A percentile compares a stretch with the other conserved stretches of the same genome.
Conservation (phyloP, 2,888 invertebrate species). For the Psococerastis gibbosa region DNA sequence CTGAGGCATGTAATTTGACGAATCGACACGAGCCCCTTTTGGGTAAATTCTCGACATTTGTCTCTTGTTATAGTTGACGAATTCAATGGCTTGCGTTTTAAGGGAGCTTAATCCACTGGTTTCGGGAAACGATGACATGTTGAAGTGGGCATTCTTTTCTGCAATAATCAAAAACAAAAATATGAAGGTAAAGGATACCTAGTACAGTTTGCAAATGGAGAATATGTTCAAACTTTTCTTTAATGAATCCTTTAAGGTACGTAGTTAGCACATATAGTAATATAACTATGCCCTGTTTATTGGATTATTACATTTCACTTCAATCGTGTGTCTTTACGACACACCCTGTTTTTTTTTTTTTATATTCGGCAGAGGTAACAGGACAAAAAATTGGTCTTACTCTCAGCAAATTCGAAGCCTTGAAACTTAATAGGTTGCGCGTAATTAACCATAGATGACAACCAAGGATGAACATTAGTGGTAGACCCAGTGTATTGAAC, state of each 20-base stretch:
- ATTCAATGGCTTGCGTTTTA: constrained; percentile 91
- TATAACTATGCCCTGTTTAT: too few relatives aligned
- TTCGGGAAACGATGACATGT: constrained; percentile 99
- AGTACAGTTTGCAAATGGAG: constrained; percentile 1
- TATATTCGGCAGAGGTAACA: constrained; percentile 9
- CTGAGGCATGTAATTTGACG: constrained; percentile 99
- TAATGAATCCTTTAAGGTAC: background rate
- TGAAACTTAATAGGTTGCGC: constrained; percentile 98
- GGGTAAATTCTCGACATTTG: constrained; percentile 99
- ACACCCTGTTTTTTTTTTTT: too few relatives aligned
- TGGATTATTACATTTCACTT: background rate
- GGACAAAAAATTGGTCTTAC: constrained; percentile 33
- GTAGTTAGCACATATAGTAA: background rate
- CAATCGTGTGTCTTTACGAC: too few relatives aligned
- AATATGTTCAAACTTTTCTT: constrained; percentile 6
- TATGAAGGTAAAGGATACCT: background rate
- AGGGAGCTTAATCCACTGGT: constrained; percentile 89
- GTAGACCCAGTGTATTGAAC: constrained; percentile 87
- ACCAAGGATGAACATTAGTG: constrained; percentile 96
- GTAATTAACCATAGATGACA: constrained; percentile 98
- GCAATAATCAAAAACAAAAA: constrained; percentile 25
- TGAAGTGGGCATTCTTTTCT: constrained; percentile 91
- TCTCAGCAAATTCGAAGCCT: constrained; percentile 91
- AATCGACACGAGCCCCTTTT: constrained; percentile 95
- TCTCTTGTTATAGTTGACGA: constrained; percentile 99